Conservation (phyloP, 1,140 invertebrate genomes). For the Tetranychus cinnabarinus region DNA sequence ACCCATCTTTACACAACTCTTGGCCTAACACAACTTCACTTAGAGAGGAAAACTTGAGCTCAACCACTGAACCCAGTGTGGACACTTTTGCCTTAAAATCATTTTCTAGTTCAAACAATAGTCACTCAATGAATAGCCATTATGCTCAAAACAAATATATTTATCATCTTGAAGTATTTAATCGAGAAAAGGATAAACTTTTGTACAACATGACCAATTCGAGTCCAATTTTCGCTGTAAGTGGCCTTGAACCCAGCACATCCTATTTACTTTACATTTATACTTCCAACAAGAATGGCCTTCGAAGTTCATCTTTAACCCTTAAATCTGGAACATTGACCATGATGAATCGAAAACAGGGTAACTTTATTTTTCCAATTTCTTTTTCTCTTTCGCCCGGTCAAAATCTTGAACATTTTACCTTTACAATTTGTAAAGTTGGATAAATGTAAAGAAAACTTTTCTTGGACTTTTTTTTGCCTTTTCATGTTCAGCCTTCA, state of each 20-base stretch:
- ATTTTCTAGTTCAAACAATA: no score
- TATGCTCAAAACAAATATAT: constrained; percentile 11
- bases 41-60: no score
- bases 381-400: not conserved
- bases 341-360: not conserved
- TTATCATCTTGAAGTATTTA: constrained; percentile 52
- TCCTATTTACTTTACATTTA: constrained; percentile 24
- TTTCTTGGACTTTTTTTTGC: no score
- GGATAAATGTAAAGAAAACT: no score
- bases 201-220: constrained; percentile 9
- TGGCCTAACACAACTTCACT: no score
- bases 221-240: constrained; percentile 11
- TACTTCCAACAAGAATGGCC: not conserved
- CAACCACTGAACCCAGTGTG: no score
- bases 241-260: constrained; percentile 9
- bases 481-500: no score
- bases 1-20: no score
- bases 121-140: no score
- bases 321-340: not conserved
- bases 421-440: no score
- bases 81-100: no score
- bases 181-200: constrained; percentile 17
- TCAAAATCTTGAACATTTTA: not conserved
- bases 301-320: not conserved
- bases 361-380: not conserved